Evolutionary conservation across 2,113 vertebrate species (phyloP).

Genomic region (Neoarius graeffei): DNA sequence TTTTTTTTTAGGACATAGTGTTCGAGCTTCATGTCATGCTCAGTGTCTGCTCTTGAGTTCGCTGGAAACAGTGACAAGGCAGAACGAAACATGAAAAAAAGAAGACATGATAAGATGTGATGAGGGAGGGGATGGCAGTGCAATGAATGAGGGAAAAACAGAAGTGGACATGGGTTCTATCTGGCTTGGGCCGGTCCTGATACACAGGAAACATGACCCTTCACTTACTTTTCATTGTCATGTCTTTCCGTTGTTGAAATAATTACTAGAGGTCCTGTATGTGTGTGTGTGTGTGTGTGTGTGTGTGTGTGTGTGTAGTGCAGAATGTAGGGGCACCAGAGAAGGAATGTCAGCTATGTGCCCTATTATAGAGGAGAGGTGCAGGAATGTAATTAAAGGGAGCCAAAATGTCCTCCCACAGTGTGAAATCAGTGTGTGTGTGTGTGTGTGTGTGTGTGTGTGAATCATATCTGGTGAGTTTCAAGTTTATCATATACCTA

Average conservation of each 20-base stretch:
- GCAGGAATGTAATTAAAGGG: constrained; percentile 71
- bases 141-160: not conserved
- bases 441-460: not conserved
- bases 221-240: constrained; percentile 38
- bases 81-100: constrained; percentile 1
- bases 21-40: not conserved
- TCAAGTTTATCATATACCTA: not conserved
- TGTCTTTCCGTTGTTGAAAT: constrained; percentile 38
- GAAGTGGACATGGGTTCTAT: not conserved
- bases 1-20: not conserved
- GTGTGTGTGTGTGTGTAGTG: constrained; percentile 11
- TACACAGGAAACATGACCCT: constrained; percentile 17
- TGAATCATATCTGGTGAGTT: not conserved
- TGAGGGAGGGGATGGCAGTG: constrained; percentile 7
- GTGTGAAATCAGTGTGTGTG: constrained; percentile 14
- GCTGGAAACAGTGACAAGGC: constrained; percentile 45
- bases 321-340: constrained; percentile 63
- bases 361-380: constrained; percentile 72
- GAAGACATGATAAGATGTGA: not conserved
- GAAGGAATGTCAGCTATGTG: constrained; percentile 79
- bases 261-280: constrained; percentile 25
- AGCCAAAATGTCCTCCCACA: constrained; percentile 64
- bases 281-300: constrained; percentile 28
- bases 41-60: not conserved
- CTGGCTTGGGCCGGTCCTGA: not conserved